Evolutionary conservation across 2,888 invertebrate genomes (phyloP).

Genomic region (Emmelina monodactyla): DNA sequence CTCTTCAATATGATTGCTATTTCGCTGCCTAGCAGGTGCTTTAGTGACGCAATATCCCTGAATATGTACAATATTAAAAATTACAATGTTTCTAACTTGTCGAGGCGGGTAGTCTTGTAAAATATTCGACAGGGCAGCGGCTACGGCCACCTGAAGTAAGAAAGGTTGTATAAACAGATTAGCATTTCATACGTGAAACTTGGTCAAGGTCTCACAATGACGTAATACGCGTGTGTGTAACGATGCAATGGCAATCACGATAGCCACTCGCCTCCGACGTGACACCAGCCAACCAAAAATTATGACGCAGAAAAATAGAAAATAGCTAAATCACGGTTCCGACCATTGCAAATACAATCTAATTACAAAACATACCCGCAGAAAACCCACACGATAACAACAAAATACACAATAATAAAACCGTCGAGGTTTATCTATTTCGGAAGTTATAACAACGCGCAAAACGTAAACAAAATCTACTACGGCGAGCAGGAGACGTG

Average conservation of each 20-base stretch:
- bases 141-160: no score
- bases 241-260: no score
- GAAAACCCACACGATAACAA: not conserved
- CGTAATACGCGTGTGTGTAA: slow-evolving; percentile 25
- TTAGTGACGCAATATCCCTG: slow-evolving; percentile 8
- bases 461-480: not conserved
- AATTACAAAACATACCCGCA: not conserved
- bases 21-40: slow-evolving; percentile 13
- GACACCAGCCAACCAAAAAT: no score
- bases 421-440: not conserved
- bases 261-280: no score
- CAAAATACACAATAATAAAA: not conserved
- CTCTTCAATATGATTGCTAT: slow-evolving; percentile 51
- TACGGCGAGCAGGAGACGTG: not conserved
- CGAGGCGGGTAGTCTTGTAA: no score
- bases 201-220: slow-evolving; percentile 49
- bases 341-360: not conserved
- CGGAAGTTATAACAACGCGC: not conserved
- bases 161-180: slow-evolving; percentile 28
- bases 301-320: no score
- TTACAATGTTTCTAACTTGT: no score
- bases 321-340: no score
- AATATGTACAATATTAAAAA: no score
- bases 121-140: no score
- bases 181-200: slow-evolving; percentile 26